Base-by-base conservation (phyloP, 2,888 invertebrate genomes). In the Tanypteryx hageni region DNA sequence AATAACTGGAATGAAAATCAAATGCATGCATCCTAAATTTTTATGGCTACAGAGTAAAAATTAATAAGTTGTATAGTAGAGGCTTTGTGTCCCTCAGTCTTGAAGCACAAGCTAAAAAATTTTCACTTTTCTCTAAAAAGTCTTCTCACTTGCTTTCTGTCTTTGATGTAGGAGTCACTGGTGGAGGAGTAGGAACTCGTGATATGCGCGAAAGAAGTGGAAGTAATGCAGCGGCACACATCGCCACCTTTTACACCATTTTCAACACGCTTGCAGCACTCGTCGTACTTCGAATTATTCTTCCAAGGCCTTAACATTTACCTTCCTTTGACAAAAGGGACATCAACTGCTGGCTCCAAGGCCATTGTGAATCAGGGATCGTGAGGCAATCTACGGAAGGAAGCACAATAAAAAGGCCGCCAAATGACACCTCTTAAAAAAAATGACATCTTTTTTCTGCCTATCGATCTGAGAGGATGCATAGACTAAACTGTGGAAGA, bases 121-220 rank as follows among this genome's bases (percentile, higher is more conserved):
- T 44, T 44, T 44, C 44, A 44, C 44, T 44, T 44, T 44, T 44
- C 44, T 44, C 44, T 44, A 44, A 44, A 44, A 44, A 44, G 44
- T 44, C 44, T 44, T 44, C 44, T 44, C 44, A 89, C 61, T 89
- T 86, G 61, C 89, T 89, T 64, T 89, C 89, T 89, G 56, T 89
- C 89, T 89, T 89, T 27, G n/a, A 89, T 89, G 44, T 89, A 89
- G 89, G 89, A 64, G 64, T 89, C 68, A 89, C 89, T 44, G 89
- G 89, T 89, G 89, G 64, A 64, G 89, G 89, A 59, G 85, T 86
- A 86, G 85, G 85, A 89, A 89, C 61, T 27, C 86, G 86, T 61
- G 86, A 86, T 22, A 61, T 31, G 31, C 89, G 89, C 44, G 89
- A 89, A n/a, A 61, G 89, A n/a, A 44, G 11, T 44, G 89, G 89